Evolutionary conservation across 2,113 vertebrate genomes (phyloP).

Genomic region (Todiramphus chloris): DNA sequence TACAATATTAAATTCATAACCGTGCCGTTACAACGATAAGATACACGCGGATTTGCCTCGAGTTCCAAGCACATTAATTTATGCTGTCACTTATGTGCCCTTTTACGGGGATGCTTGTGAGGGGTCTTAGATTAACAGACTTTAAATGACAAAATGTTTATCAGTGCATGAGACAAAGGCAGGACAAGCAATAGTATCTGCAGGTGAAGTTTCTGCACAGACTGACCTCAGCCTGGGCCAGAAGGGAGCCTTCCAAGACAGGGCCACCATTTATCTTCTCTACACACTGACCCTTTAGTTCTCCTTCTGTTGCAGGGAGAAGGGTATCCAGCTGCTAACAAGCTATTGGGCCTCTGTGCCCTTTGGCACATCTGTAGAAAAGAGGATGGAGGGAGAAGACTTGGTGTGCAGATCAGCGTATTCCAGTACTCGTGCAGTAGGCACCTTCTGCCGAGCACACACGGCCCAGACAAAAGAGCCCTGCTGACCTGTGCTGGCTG

Average conservation of each 20-base stretch:
- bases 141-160: neutral
- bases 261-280: neutral
- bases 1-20: neutral
- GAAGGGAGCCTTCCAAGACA: neutral
- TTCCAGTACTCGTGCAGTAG: neutral
- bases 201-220: neutral
- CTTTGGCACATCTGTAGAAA: neutral
- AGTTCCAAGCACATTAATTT: neutral
- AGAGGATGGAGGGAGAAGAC: neutral
- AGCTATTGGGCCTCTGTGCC: neutral
- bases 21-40: neutral
- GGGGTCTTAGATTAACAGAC: neutral
- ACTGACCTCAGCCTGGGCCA: neutral
- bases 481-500: neutral
- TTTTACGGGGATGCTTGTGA: neutral
- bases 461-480: neutral
- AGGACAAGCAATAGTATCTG: neutral
- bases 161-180: neutral
- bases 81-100: neutral
- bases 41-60: neutral
- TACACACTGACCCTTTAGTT: neutral
- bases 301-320: neutral
- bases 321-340: neutral
- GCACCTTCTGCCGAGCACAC: accelerated
- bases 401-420: neutral